Evolutionary conservation across 2,888 invertebrate genomes (phyloP), one percentile per base, ranked within the genome.

Genomic region (Polietes domitor): DNA sequence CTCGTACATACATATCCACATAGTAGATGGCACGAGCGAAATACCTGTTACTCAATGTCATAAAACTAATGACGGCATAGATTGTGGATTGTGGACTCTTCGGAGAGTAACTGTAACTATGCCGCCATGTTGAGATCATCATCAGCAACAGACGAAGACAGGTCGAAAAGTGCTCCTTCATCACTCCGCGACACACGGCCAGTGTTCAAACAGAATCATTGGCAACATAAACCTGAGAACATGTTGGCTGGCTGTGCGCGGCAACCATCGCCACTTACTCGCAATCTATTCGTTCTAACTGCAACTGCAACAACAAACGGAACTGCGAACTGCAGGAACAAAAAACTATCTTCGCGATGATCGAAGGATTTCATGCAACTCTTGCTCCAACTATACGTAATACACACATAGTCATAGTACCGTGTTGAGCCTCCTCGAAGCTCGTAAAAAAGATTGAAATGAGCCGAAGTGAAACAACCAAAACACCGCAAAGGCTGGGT

Each of bases 381-480:
- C 2, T n/a, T 47, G n/a, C n/a, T n/a, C 15, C 2, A 47, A 47
- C 1, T 2, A 26, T 58, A 58, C 24, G 15, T 2, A 58, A 53
- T 17, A 53, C 21, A 53, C 10, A 21, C 21, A 53, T 21, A 21
- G 19, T 6, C 5, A 6, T 21, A 17, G 7, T 21, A 6, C 1
- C 10, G 21, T 17, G 10, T 21, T 21, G 10, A 9, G 10, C 50
- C 1, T 41, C 6, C 41, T 58, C 26, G n/a, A 2, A 21, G 21
- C 28, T 41, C 19, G 41, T 43, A 19, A 17, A 74, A 41, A 41
- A 26, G 43, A 53, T 43, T 4, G 24, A 37, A 43, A 41, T 24
- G 74, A 58, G 43, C 68, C 3, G n/a, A 24, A 43, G 68, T 68
- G 68, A 43, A 68, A 68, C 21, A 53, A 72, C 55, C 55, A 55